A percentile compares a stretch with the other conserved stretches of the same genome.
phyloP scores from a whole-genome alignment of 2,113 vertebrate species.

The Eira barbara region DNA sequence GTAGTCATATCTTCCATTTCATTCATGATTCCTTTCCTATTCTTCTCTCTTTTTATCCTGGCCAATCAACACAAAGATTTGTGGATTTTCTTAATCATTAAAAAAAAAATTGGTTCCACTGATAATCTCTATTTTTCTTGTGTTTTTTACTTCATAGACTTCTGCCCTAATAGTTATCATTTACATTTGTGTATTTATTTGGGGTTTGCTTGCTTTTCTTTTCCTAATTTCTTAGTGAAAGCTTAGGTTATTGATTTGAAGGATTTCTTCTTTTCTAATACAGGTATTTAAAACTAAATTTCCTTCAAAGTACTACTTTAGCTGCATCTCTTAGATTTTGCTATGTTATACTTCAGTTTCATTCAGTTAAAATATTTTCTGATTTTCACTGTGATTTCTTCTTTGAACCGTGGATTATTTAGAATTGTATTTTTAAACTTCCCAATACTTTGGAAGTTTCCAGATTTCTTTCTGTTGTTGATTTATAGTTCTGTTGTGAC shows the following conservation, averaged over 20 bases:
- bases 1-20: neutral
- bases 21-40: neutral
- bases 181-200: neutral
- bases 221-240: neutral
- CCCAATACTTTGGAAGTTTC: neutral
- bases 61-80: neutral
- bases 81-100: neutral
- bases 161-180: neutral
- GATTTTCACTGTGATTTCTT: neutral
- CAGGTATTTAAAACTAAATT: neutral
- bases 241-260: neutral
- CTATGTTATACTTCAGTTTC: neutral
- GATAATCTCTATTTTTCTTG: neutral
- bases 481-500: neutral
- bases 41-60: neutral
- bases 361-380: constrained; percentile 15
- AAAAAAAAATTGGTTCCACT: neutral
- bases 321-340: neutral
- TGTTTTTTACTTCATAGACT: neutral
- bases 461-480: neutral
- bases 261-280: neutral
- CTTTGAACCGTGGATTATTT: neutral
- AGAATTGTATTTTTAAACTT: neutral
- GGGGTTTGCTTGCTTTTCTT: neutral
- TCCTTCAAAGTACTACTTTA: neutral